phyloP scores from a whole-genome alignment of 2,113 vertebrate species.

The Pogonocichla stellata region DNA sequence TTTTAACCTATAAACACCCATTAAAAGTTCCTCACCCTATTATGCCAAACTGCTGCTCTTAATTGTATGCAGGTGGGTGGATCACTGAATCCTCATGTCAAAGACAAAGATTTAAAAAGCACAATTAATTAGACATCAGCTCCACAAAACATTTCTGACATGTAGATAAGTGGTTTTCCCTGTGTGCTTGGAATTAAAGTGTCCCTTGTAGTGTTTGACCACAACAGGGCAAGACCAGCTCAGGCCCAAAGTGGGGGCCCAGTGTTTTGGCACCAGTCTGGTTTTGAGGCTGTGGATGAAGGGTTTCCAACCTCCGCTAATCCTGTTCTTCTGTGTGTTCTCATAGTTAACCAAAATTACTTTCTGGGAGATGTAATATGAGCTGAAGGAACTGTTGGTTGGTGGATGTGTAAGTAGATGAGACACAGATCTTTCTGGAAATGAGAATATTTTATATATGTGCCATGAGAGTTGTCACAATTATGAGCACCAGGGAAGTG shows the following conservation, averaged over 20 bases:
- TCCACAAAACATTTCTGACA: constrained; percentile 47
- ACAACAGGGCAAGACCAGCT: not conserved
- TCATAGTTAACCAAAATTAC: not conserved
- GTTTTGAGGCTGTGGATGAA: not conserved
- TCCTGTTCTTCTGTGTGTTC: not conserved
- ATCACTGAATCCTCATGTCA: constrained; percentile 68
- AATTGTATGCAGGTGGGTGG: constrained; percentile 74
- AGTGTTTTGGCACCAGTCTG: not conserved
- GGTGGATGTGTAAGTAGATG: not conserved
- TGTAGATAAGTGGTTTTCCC: not conserved
- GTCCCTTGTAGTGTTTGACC: not conserved
- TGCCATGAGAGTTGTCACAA: not conserved
- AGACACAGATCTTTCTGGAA: not conserved
- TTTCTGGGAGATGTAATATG: not conserved
- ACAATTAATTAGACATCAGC: constrained; percentile 42
- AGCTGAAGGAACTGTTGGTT: not conserved
- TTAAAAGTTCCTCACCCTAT: constrained; percentile 76
- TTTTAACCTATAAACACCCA: constrained; percentile 77
- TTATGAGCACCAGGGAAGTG: not conserved
- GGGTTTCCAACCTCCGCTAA: not conserved
- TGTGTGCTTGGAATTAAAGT: not conserved
- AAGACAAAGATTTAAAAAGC: constrained; percentile 69
- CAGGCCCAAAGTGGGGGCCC: not conserved
- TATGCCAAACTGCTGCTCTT: constrained; percentile 67
- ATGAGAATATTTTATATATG: not conserved